phyloP scores from a whole-genome alignment of 1,140 invertebrate genomes.

The Chymomyza costata region DNA sequence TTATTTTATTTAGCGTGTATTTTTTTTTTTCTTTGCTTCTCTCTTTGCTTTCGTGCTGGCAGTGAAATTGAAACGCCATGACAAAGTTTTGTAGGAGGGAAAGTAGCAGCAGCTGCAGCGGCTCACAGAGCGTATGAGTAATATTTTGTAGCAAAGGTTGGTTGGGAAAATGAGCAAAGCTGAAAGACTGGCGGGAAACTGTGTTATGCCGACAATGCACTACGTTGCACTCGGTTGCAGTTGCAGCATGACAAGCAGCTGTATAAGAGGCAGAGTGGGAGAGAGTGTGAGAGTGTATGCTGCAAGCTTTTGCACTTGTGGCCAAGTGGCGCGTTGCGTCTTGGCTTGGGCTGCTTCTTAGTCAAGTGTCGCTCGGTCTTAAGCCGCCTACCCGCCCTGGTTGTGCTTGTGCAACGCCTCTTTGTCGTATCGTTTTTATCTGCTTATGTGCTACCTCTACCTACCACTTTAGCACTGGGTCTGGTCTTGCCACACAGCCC shows the following conservation, averaged over 20 bases:
- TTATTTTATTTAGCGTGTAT: conserved; percentile 37
- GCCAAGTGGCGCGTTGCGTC: conserved; percentile 31
- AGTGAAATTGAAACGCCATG: conserved; percentile 62
- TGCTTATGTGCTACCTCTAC: conserved; percentile 30
- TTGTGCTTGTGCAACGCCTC: conserved; percentile 31
- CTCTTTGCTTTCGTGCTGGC: conserved; percentile 22
- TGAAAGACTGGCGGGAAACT: conserved; percentile 34
- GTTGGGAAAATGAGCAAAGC: neutral
- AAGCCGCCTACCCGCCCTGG: conserved; percentile 22
- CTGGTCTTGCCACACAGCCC: neutral
- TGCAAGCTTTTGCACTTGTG: conserved; percentile 35
- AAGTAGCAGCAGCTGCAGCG: conserved; percentile 36
- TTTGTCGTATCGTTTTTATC: conserved; percentile 54
- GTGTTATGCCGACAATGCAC: conserved; percentile 67
- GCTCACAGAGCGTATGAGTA: conserved; percentile 49
- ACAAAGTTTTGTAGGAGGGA: conserved; percentile 37
- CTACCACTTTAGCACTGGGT: conserved; percentile 4
- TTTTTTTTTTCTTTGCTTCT: conserved; percentile 5
- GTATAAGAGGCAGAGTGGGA: neutral
- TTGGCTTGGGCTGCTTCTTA: conserved; percentile 26
- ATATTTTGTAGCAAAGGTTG: conserved; percentile 34
- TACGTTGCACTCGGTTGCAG: conserved; percentile 50
- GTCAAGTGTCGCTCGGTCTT: conserved; percentile 33
- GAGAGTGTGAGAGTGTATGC: neutral
- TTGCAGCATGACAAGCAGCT: neutral